Base-by-base conservation (phyloP, 2,113 vertebrate genomes). In the Saguinus midas region DNA sequence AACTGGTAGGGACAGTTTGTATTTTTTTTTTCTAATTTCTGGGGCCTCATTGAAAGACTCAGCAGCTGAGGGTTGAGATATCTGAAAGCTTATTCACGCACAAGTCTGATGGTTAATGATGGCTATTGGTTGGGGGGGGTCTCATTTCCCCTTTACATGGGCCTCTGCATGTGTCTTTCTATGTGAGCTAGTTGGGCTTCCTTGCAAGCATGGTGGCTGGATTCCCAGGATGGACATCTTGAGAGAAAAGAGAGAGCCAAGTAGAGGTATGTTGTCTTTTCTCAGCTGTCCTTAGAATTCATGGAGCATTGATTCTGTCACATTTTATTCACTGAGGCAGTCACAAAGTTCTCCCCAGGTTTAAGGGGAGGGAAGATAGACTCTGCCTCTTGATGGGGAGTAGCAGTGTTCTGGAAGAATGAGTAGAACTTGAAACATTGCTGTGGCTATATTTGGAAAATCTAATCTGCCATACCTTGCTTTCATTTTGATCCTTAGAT, bases 401-500 rank as follows among this genome's bases (percentile, higher is more conserved):
- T 87, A 27, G 4, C 48, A 81, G 61, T 2, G 18, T 90, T 84
- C 57, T 82, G 8, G n/a, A 75, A 73, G 45, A 82, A 92, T 89
- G 14, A 90, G 58, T 16, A 35, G 35, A 68, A 58, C 37, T 86
- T n/a, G 43, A 91, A 50, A 70, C 61, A 91, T 13, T 40, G 18
- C 81, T 55, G 21, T 37, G n/a, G 6, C 35, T 29, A 48, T 76
- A 76, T 93, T 61, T 45, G n/a, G n/a, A 90, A 84, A 94, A 75
- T 76, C 13, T 45, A 70, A 57, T 50, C 4, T 43, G 23, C 17
- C 40, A 80, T 18, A 66, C 23, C 11, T 87, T 81, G 45, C 35
- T 73, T 85, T 96, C 88, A 48, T 93, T 89, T 70, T 88, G 64
- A 70, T 66, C 9, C 18, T 68, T 87, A 48, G 85, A 81, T 88